Percentiles rank a stretch among this genome's conserved stretches.
These are phyloP conservation scores for Antechinus flavipes DNA, from an alignment of 2,113 vertebrate genomes.

Conservation along the genomic window DNA sequence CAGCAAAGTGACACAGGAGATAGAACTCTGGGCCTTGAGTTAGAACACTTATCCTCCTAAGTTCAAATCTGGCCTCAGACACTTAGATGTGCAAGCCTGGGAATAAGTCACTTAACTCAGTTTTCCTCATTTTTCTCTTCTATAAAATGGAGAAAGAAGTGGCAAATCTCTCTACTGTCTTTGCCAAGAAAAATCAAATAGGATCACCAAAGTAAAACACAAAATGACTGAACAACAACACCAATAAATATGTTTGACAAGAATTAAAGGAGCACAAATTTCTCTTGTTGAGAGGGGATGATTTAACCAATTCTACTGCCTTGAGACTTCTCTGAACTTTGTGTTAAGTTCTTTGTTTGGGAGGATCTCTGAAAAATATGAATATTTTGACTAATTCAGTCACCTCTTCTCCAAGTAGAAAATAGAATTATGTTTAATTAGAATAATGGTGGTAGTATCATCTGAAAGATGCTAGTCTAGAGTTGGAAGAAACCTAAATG, in stretches of 20 bases:
- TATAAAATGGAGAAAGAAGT: not conserved
- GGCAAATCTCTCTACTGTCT: not conserved
- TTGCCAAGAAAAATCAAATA: not conserved
- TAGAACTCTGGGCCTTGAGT: not conserved
- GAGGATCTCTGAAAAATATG: not conserved
- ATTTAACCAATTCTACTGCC: not conserved
- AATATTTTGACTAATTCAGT: not conserved
- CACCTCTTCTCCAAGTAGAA: not conserved
- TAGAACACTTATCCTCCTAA: not conserved
- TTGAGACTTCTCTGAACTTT: not conserved
- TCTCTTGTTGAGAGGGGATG: not conserved
- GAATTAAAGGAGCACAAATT: slow-evolving; percentile 20
- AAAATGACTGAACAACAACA: not conserved
- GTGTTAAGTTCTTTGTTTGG: not conserved
- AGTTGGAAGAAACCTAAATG: not conserved
- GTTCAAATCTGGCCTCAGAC: not conserved
- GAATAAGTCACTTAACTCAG: not conserved
- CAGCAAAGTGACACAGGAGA: not conserved
- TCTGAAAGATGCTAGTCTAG: not conserved
- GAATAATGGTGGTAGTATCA: not conserved
- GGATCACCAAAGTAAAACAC: not conserved
- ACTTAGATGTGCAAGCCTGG: not conserved
- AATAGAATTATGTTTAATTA: not conserved
- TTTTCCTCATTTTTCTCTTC: not conserved
- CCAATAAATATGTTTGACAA: not conserved